Base-by-base conservation (phyloP, 2,888 invertebrate genomes). In the Phania funesta region DNA sequence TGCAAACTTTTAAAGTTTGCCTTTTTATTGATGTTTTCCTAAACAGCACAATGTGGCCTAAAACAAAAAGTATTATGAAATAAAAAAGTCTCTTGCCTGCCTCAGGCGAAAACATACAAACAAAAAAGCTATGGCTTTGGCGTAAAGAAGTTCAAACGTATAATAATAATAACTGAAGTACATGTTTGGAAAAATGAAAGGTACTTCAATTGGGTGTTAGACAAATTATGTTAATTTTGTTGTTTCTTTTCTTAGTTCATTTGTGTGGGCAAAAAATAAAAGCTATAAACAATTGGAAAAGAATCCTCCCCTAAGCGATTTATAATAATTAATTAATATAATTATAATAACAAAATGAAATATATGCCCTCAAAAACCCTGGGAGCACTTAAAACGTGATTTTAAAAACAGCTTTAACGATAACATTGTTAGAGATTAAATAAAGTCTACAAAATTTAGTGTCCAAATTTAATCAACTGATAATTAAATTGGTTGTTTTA, bases 1-100 rank as follows among this genome's bases (percentile, higher is more conserved):
- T 64, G 81, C 81, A 68, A 81, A 60, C 60, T 71, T 60, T 50
- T 54, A 56, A 38, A 62, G 50, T 35, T 38, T 11, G 11, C n/a
- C n/a, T 38, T 73, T 65, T 73, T 81, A 81, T 81, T 67, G 71
- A 81, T 76, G 70, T 80, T 58, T 62, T 71, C 20, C 9, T 62
- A 18, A 54, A 13, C 0, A n/a, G 1, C 13, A 62, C 62, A n/a
- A n/a, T n/a, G 16, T 44, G 44, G 2, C 22, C 11, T 50, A 20
- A 48, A 48, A 50, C 20, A 3, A 20, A 64, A 65, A 35, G 6
- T 20, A 26, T 29, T 24, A 32, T 20, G 24, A 8, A 18, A 16
- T 38, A 26, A 65, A 9, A 35, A 26, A 13, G 44, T 13, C 11
- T 11, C 32, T 3, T 54, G 11, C n/a, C n/a, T 2, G 2, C 5